These are phyloP conservation scores for Tetragonisca angustula DNA, from an alignment of 2,888 invertebrate species.

Conservation along the genomic window DNA sequence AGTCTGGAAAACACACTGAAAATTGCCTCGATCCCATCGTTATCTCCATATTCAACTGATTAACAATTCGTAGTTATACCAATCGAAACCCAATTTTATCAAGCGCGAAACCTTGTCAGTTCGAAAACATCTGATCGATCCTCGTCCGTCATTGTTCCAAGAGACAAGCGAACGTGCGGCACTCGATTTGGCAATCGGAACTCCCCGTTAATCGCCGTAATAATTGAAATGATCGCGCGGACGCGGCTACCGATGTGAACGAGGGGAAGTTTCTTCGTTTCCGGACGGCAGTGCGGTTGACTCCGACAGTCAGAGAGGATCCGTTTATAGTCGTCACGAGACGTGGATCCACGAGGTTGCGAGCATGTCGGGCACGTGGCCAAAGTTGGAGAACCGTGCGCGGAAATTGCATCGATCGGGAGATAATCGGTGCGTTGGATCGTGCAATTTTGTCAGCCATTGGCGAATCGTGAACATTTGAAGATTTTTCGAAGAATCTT, in stretches of 20 bases:
- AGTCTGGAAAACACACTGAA: not conserved
- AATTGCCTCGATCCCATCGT: not conserved
- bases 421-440: conserved; percentile 63
- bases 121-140: not conserved
- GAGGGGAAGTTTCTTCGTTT: conserved; percentile 33
- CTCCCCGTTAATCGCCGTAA: not conserved
- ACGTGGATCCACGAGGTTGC: conserved; percentile 49
- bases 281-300: conserved; percentile 24
- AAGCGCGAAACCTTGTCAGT: not conserved
- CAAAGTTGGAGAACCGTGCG: conserved; percentile 50
- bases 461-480: too few species aligned
- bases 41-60: conserved; percentile 7
- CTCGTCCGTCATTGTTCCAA: not conserved
- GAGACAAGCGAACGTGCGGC: not conserved
- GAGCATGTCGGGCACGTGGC: conserved; percentile 60
- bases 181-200: not conserved
- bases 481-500: too few species aligned
- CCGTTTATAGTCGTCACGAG: conserved; percentile 39
- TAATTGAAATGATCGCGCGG: conserved; percentile 28
- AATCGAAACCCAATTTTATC: not conserved
- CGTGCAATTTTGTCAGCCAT: conserved; percentile 19
- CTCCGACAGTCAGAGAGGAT: conserved; percentile 36
- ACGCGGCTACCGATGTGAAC: not conserved
- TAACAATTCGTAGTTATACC: conserved; percentile 17
- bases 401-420: conserved; percentile 32